phyloP scores from a whole-genome alignment of 2,797 vertebrate species.

The Nothura maculosa region DNA sequence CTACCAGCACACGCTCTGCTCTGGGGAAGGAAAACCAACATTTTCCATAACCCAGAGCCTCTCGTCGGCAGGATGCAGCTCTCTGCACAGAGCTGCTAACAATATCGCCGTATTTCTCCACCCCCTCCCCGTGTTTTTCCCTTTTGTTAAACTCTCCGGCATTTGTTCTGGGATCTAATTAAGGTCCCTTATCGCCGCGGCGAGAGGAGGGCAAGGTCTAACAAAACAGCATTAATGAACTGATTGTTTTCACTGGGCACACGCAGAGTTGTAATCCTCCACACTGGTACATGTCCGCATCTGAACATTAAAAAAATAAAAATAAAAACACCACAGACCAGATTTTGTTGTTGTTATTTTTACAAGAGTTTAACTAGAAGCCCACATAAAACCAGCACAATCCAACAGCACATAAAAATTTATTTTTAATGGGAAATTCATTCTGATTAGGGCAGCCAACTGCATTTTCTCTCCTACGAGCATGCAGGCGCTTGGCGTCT shows the following conservation, averaged over 20 bases:
- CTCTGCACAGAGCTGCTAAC: slow-evolving; percentile 61
- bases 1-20: background rate
- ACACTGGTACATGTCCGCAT: slow-evolving; percentile 12
- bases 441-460: background rate
- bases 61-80: slow-evolving; percentile 50
- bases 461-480: slow-evolving; percentile 19
- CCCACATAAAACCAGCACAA: background rate
- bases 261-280: slow-evolving; percentile 57
- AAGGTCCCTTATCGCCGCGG: slow-evolving; percentile 66
- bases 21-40: background rate
- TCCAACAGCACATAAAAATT: background rate
- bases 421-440: slow-evolving; percentile 5
- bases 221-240: slow-evolving; percentile 73
- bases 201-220: slow-evolving; percentile 70
- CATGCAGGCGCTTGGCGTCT: slow-evolving; percentile 6
- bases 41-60: background rate
- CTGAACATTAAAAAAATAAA: background rate
- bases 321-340: too few species aligned
- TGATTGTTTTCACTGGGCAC: slow-evolving; percentile 59
- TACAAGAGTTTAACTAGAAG: background rate
- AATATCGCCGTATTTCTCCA: slow-evolving; percentile 59
- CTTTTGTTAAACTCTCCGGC: slow-evolving; percentile 61
- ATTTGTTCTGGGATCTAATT: slow-evolving; percentile 73
- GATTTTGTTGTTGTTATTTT: too few species aligned
- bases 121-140: slow-evolving; percentile 47